Conservation (phyloP, 2,888 invertebrate genomes). For the Trichogramma dendrolimi region DNA sequence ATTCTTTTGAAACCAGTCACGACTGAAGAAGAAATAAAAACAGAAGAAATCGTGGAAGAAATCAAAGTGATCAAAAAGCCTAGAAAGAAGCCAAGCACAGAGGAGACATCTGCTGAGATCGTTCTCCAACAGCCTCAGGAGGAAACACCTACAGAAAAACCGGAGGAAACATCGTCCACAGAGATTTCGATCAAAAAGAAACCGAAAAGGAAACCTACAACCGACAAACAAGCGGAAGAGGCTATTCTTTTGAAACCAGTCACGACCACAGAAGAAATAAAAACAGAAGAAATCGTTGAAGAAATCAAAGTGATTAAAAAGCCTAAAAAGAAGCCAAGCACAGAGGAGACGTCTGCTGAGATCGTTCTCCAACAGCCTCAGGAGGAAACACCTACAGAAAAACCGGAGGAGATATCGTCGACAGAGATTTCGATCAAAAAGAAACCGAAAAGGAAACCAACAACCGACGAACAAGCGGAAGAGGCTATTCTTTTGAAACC, state of each 20-base stretch:
- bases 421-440: slow-evolving; percentile 39
- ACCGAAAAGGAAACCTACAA: slow-evolving; percentile 26
- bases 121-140: slow-evolving; percentile 30
- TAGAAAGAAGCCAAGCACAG: slow-evolving; percentile 31
- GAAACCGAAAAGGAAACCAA: slow-evolving; percentile 44
- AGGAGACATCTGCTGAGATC: slow-evolving; percentile 38
- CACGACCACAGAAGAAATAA: slow-evolving; percentile 23
- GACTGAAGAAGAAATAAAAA: slow-evolving; percentile 38
- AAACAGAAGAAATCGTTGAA: slow-evolving; percentile 33
- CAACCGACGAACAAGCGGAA: slow-evolving; percentile 34
- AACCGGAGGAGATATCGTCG: slow-evolving; percentile 33
- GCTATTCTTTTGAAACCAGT: slow-evolving; percentile 31
- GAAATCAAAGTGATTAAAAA: slow-evolving; percentile 35
- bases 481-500: slow-evolving; percentile 41
- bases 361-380: slow-evolving; percentile 41
- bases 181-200: slow-evolving; percentile 57
- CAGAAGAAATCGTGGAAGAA: slow-evolving; percentile 36
- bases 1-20: slow-evolving; percentile 27
- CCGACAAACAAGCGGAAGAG: slow-evolving; percentile 21
- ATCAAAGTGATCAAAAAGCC: slow-evolving; percentile 34
- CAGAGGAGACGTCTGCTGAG: slow-evolving; percentile 39
- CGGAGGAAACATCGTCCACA: slow-evolving; percentile 48
- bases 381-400: slow-evolving; percentile 45
- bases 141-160: slow-evolving; percentile 38
- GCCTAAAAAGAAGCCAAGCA: slow-evolving; percentile 35